phyloP scores from a whole-genome alignment of 2,797 vertebrate genomes.

The Linurgus olivaceus region DNA sequence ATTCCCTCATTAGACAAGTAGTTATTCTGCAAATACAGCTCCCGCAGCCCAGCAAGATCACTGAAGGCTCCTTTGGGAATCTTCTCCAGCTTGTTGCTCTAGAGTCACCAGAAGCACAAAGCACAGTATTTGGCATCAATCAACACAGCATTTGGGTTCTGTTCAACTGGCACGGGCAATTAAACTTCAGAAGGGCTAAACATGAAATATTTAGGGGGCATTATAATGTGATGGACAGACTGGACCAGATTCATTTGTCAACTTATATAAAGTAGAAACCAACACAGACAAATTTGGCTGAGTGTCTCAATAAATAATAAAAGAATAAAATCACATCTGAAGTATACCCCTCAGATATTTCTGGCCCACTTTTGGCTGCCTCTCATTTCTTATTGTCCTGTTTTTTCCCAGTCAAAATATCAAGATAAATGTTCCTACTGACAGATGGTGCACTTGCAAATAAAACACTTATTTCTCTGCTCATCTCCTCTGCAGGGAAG shows the following conservation, averaged over 20 bases:
- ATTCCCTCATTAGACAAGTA: conserved; percentile 90
- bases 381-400: background rate
- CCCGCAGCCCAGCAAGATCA: conserved; percentile 84
- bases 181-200: background rate
- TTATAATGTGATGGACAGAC: background rate
- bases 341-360: background rate
- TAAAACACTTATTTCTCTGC: background rate
- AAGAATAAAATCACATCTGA: background rate
- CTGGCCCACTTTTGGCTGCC: background rate
- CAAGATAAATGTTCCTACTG: background rate
- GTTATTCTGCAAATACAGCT: conserved; percentile 96
- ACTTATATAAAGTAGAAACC: background rate
- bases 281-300: background rate
- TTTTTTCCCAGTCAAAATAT: background rate
- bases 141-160: background rate
- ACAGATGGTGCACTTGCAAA: background rate
- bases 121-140: background rate
- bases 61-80: conserved; percentile 90
- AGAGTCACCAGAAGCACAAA: conserved; percentile 35
- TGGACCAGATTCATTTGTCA: background rate
- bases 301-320: background rate
- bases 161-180: background rate
- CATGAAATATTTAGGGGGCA: background rate
- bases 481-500: background rate
- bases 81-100: conserved; percentile 95